Percentiles rank a stretch among this genome's conserved stretches.
Evolutionary conservation across 2,888 invertebrate species (phyloP).

Genomic region (Villa cingulata): DNA sequence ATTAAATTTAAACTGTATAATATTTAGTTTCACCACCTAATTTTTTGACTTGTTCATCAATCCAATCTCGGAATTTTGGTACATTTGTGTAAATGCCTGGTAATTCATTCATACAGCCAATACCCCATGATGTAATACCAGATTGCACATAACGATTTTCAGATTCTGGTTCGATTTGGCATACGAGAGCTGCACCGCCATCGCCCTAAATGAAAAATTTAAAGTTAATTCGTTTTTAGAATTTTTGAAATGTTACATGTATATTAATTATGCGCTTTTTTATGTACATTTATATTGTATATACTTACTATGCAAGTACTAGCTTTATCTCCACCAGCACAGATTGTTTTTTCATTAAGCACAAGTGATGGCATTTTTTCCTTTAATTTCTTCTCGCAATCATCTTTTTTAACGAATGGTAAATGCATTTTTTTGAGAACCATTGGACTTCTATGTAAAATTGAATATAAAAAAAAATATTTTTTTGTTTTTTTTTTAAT

Average conservation of each 20-base stretch:
- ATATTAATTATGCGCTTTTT: no score
- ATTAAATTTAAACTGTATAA: conserved; percentile 1
- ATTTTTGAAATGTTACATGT: neutral
- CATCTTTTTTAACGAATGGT: conserved; percentile 42
- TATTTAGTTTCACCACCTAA: conserved; percentile 2
- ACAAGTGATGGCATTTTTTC: conserved; percentile 3
- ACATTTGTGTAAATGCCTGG: conserved; percentile 50
- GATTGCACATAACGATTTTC: conserved; percentile 43
- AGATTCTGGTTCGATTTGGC: conserved; percentile 38
- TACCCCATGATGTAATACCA: conserved; percentile 45
- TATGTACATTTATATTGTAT: neutral
- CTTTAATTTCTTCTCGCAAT: conserved; percentile 38
- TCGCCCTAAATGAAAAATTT: conserved; percentile 40
- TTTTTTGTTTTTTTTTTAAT: no score
- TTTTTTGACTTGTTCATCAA: conserved; percentile 38
- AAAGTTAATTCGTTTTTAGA: neutral
- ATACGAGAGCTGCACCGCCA: conserved; percentile 59
- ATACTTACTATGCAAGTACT: conserved; percentile 7
- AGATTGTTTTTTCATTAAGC: conserved; percentile 5
- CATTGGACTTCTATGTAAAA: neutral
- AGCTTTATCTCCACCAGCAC: conserved; percentile 10
- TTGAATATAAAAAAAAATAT: no score
- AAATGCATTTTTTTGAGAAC: conserved; percentile 52
- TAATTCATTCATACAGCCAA: conserved; percentile 47
- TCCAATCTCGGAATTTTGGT: conserved; percentile 47